phyloP scores from a whole-genome alignment of 1,140 invertebrate species.

The Plectrocnemia conspersa region DNA sequence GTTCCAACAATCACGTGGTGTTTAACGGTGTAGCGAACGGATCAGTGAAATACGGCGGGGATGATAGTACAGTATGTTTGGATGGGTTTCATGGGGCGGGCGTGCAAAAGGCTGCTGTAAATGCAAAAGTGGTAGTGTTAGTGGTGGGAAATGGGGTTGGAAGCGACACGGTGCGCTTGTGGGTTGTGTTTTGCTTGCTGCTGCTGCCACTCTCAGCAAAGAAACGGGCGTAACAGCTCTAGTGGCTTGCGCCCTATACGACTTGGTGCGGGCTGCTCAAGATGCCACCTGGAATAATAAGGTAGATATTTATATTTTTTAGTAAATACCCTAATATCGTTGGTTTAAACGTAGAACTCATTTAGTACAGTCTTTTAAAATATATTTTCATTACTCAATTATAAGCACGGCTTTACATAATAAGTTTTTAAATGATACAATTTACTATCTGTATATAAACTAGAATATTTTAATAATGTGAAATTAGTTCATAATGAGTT shows the following conservation, averaged over 20 bases:
- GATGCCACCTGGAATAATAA: slow-evolving; percentile 47
- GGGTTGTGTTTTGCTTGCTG: slow-evolving; percentile 57
- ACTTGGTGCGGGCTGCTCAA: slow-evolving; percentile 52
- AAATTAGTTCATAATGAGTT: too few species aligned
- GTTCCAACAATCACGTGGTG: slow-evolving; percentile 13
- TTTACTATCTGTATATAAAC: too few species aligned
- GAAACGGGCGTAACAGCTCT: slow-evolving; percentile 90
- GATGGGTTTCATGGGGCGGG: slow-evolving; percentile 36
- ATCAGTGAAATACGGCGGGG: slow-evolving; percentile 32
- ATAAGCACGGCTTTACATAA: too few species aligned
- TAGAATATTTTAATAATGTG: too few species aligned
- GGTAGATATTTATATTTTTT: slow-evolving; percentile 41
- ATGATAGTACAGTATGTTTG: slow-evolving; percentile 38
- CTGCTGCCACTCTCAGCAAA: slow-evolving; percentile 76
- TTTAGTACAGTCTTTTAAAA: too few species aligned
- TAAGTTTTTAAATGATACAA: too few species aligned
- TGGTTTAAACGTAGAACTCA: too few species aligned
- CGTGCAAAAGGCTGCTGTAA: slow-evolving; percentile 41
- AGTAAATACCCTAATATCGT: too few species aligned
- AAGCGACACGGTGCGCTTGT: slow-evolving; percentile 54
- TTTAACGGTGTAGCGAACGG: slow-evolving; percentile 30
- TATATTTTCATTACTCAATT: too few species aligned
- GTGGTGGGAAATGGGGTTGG: slow-evolving; percentile 46
- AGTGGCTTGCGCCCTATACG: slow-evolving; percentile 79
- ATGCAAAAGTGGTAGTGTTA: slow-evolving; percentile 45